phyloP scores from a whole-genome alignment of 2,888 invertebrate genomes.

The Drosophila diplacantha region DNA sequence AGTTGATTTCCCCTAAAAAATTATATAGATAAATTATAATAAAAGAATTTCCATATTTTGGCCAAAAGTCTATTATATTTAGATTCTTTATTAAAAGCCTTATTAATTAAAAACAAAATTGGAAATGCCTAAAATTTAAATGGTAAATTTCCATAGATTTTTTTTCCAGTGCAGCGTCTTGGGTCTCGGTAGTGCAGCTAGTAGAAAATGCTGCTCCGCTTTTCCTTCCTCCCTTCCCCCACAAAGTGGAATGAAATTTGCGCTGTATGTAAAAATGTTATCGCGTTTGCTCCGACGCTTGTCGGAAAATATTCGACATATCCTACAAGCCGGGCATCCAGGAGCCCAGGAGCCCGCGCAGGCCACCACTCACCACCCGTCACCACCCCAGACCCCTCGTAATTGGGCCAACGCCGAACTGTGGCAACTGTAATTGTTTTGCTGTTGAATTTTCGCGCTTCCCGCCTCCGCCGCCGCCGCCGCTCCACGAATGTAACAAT shows the following conservation, averaged over 20 bases:
- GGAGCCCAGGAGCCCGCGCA: background rate
- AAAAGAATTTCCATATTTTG: too few species aligned
- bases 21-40: too few species aligned
- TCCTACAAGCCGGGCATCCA: conserved; percentile 38
- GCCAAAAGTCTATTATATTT: too few species aligned
- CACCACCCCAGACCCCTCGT: conserved; percentile 30
- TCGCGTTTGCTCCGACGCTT: conserved; percentile 60
- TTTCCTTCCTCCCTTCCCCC: conserved; percentile 14
- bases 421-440: conserved; percentile 62
- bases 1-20: too few species aligned
- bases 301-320: conserved; percentile 62
- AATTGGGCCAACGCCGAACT: conserved; percentile 60
- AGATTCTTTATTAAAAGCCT: too few species aligned
- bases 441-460: conserved; percentile 54
- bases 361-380: conserved; percentile 12
- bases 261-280: conserved; percentile 68
- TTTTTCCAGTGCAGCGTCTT: conserved; percentile 15
- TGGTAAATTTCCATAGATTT: too few species aligned
- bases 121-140: too few species aligned
- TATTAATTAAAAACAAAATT: too few species aligned
- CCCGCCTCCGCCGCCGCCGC: background rate
- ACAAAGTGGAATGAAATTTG: conserved; percentile 49
- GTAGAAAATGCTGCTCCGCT: conserved; percentile 24
- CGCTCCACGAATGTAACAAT: conserved; percentile 34
- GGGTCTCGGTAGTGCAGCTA: conserved; percentile 18